Conservation (phyloP, 1,140 invertebrate genomes). For the Drosophila mayri region DNA sequence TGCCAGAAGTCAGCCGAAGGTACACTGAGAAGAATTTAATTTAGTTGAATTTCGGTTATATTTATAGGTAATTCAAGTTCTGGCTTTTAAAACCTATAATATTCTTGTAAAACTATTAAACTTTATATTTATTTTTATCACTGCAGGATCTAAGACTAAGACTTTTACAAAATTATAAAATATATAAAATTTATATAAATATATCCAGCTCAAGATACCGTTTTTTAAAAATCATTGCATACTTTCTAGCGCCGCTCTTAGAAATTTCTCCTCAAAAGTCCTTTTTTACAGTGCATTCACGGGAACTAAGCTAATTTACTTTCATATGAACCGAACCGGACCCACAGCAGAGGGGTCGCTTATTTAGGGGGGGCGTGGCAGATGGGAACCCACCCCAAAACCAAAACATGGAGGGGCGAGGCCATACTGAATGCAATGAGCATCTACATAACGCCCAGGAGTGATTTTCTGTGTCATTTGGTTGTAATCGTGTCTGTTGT, state of each 20-base stretch:
- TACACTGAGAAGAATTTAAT: constrained; percentile 8
- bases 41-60: neutral
- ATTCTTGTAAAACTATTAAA: too few relatives aligned
- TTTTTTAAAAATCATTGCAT: too few relatives aligned
- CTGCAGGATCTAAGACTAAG: too few relatives aligned
- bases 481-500: constrained; percentile 83
- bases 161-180: too few relatives aligned
- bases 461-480: constrained; percentile 83
- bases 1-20: constrained; percentile 52
- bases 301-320: constrained; percentile 76
- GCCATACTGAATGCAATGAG: constrained; percentile 49
- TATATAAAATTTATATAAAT: too few relatives aligned
- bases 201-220: too few relatives aligned
- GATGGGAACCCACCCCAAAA: constrained; percentile 10
- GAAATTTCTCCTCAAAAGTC: too few relatives aligned
- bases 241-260: too few relatives aligned
- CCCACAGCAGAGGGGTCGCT: neutral
- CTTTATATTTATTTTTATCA: too few relatives aligned
- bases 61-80: neutral
- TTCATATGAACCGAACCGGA: constrained; percentile 66
- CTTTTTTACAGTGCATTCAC: constrained; percentile 32
- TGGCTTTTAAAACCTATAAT: neutral
- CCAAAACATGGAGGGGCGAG: constrained; percentile 22
- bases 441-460: constrained; percentile 69
- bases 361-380: constrained; percentile 21